Conservation (phyloP, 2,888 invertebrate genomes). For the Dasysyrphus tricinctus region DNA sequence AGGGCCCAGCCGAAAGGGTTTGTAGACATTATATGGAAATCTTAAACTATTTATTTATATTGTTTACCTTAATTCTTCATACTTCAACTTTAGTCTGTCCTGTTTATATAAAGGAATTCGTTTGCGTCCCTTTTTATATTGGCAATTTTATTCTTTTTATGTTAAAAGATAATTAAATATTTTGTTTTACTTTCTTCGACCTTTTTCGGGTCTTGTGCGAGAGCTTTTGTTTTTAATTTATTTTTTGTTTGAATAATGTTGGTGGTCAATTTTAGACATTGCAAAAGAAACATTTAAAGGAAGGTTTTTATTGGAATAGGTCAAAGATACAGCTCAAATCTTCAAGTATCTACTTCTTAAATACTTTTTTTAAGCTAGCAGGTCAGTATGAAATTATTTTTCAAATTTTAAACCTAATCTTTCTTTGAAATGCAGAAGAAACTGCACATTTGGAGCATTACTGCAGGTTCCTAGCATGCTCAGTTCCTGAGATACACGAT, state of each 20-base stretch:
- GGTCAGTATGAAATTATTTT: too few species aligned
- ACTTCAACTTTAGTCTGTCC: not conserved
- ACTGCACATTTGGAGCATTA: too few species aligned
- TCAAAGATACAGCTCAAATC: too few species aligned
- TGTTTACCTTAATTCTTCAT: not conserved
- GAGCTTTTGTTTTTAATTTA: not conserved
- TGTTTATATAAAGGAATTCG: not conserved
- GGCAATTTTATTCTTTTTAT: not conserved
- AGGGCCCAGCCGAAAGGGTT: not conserved
- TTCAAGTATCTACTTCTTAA: too few species aligned
- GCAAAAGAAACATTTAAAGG: too few species aligned
- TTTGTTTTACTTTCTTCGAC: not conserved
- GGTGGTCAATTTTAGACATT: not conserved
- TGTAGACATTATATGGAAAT: not conserved
- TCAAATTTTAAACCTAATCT: too few species aligned
- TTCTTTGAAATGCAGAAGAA: too few species aligned
- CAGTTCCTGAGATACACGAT: too few species aligned
- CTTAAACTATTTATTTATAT: conserved; percentile 4
- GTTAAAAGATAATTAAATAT: not conserved
- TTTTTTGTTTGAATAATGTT: not conserved
- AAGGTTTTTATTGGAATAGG: too few species aligned
- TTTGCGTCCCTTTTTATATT: not conserved
- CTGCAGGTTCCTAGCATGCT: too few species aligned
- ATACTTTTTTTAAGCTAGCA: too few species aligned
- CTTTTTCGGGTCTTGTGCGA: not conserved